phyloP scores from a whole-genome alignment of 2,797 vertebrate genomes.

The Pelodytes ibericus region DNA sequence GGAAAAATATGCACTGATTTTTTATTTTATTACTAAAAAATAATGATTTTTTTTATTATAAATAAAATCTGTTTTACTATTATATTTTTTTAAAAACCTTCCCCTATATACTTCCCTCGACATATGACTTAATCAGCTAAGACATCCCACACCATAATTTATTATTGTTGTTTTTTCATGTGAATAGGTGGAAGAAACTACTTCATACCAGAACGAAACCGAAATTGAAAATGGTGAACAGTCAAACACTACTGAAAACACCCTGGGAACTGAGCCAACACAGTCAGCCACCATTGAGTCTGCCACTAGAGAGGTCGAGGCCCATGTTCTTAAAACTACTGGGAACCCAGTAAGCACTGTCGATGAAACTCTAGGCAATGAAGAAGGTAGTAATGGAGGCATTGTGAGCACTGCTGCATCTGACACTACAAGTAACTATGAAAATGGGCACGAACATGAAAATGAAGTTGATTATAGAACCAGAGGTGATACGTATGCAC shows the following conservation, averaged over 20 bases:
- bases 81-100: too few relatives aligned
- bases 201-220: constrained; percentile 42
- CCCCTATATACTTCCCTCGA: too few relatives aligned
- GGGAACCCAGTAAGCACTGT: constrained; percentile 18
- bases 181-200: constrained; percentile 46
- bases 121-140: too few relatives aligned
- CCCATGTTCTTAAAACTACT: constrained; percentile 2
- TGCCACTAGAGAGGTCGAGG: constrained; percentile 18
- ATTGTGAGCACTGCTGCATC: constrained; percentile 35
- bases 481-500: constrained; percentile 37
- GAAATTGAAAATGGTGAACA: constrained; percentile 26
- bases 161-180: not conserved
- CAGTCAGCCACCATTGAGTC: constrained; percentile 13
- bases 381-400: constrained; percentile 50
- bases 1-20: too few relatives aligned
- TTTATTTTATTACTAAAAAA: too few relatives aligned
- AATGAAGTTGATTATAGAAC: constrained; percentile 45
- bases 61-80: too few relatives aligned
- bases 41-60: too few relatives aligned
- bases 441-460: constrained; percentile 46
- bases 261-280: constrained; percentile 25
- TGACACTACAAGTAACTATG: constrained; percentile 42
- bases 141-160: too few relatives aligned
- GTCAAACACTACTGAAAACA: constrained; percentile 20
- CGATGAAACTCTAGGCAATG: constrained; percentile 36